Percentiles rank a stretch among this genome's conserved stretches.
These are phyloP conservation scores for Lomographa bimaculata DNA, from an alignment of 2,888 invertebrate genomes.

Conservation along the genomic window DNA sequence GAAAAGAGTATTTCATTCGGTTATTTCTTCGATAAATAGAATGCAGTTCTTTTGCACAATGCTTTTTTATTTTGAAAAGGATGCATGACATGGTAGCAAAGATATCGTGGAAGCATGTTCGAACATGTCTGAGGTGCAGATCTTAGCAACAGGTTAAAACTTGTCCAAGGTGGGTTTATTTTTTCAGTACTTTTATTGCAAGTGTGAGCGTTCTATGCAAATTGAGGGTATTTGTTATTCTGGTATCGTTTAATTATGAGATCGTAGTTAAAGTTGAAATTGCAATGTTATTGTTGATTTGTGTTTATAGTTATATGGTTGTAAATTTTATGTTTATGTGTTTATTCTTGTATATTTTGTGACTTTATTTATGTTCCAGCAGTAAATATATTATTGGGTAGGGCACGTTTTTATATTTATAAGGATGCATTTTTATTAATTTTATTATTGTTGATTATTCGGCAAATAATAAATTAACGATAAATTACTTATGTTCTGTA, in stretches of 20 bases:
- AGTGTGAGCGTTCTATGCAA: conserved; percentile 2
- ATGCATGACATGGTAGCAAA: conserved; percentile 17
- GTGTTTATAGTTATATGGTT: too few species aligned
- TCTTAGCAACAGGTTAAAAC: conserved; percentile 64
- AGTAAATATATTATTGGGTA: too few species aligned
- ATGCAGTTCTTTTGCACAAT: conserved; percentile 33
- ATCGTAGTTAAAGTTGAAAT: conserved; percentile 1
- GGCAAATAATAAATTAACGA: too few species aligned
- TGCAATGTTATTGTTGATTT: too few species aligned
- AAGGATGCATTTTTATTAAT: too few species aligned
- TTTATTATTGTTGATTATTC: too few species aligned
- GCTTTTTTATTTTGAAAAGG: conserved; percentile 33
- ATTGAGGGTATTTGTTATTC: neutral
- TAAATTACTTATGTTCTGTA: too few species aligned
- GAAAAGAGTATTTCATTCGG: conserved; percentile 26
- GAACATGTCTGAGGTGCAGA: conserved; percentile 46
- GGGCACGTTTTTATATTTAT: too few species aligned
- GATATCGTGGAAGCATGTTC: conserved; percentile 46
- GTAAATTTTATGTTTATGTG: too few species aligned
- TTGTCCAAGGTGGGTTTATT: conserved; percentile 39
- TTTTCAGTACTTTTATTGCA: conserved; percentile 10
- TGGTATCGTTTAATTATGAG: neutral
- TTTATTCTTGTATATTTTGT: too few species aligned
- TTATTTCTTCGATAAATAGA: conserved; percentile 21
- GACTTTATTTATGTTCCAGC: too few species aligned